Conservation (phyloP, 2,797 vertebrate genomes). For the Phylloscopus collybita region DNA sequence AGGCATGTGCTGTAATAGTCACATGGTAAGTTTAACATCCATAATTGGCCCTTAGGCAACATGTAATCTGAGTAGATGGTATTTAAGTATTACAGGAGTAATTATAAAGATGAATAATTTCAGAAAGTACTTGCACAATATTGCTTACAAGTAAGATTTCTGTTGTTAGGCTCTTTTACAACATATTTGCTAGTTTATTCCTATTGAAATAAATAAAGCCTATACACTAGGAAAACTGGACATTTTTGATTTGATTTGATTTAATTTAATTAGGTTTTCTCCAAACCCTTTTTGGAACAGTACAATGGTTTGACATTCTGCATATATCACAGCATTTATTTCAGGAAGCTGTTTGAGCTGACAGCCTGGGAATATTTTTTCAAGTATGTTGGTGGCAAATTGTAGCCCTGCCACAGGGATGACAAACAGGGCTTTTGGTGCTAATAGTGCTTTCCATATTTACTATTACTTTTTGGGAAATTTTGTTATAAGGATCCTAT, state of each 20-base stretch:
- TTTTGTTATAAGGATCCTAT: background rate
- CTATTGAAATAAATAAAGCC: background rate
- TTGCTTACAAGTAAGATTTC: background rate
- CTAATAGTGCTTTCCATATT: background rate
- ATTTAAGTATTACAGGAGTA: slow-evolving; percentile 16
- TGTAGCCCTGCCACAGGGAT: background rate
- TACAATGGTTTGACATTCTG: background rate
- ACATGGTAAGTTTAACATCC: slow-evolving; percentile 21
- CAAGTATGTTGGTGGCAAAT: background rate
- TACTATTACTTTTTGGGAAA: background rate
- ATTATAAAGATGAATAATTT: slow-evolving; percentile 7
- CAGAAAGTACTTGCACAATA: background rate
- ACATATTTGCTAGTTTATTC: background rate
- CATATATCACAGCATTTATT: background rate
- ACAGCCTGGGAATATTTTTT: background rate
- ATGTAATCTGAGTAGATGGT: slow-evolving; percentile 23
- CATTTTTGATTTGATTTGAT: background rate
- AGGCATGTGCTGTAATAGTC: background rate
- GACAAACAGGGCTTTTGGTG: background rate
- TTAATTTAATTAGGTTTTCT: background rate
- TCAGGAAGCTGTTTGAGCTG: background rate
- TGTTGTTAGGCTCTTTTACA: background rate
- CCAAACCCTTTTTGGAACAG: background rate
- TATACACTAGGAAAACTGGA: background rate
- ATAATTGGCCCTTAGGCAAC: slow-evolving; percentile 34